phyloP scores from a whole-genome alignment of 2,797 vertebrate genomes.

The Urophycis tenuis region DNA sequence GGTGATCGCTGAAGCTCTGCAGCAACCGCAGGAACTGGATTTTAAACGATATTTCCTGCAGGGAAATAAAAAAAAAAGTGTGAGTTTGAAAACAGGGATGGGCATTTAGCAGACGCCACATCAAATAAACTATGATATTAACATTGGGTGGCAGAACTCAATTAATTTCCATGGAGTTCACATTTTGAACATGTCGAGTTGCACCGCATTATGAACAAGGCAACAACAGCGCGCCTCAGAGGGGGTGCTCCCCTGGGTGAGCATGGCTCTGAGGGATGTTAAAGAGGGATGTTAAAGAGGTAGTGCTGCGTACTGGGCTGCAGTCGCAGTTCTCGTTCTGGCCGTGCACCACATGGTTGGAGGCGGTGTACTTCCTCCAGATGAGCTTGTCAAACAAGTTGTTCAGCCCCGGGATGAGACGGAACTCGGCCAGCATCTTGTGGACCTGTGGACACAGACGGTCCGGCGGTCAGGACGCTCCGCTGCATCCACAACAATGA shows the following conservation, averaged over 20 bases:
- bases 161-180: neutral
- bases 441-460: conserved; percentile 78
- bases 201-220: neutral
- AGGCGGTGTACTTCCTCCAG: conserved; percentile 90
- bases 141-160: neutral
- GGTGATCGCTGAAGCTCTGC: conserved; percentile 98
- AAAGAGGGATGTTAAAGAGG: neutral
- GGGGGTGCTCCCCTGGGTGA: neutral
- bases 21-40: conserved; percentile 96
- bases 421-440: conserved; percentile 96
- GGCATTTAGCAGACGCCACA: too few relatives aligned
- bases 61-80: conserved; percentile 12
- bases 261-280: too few relatives aligned
- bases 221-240: neutral
- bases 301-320: conserved; percentile 80
- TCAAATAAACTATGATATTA: neutral
- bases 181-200: neutral
- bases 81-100: neutral
- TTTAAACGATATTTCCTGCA: conserved; percentile 95
- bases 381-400: conserved; percentile 98
- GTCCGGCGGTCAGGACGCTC: too few relatives aligned
- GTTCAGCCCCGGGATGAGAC: conserved; percentile 95
- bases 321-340: conserved; percentile 99
- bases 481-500: too few relatives aligned
- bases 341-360: conserved; percentile 87